phyloP scores from a whole-genome alignment of 2,888 invertebrate species.

The Eurytoma californica region DNA sequence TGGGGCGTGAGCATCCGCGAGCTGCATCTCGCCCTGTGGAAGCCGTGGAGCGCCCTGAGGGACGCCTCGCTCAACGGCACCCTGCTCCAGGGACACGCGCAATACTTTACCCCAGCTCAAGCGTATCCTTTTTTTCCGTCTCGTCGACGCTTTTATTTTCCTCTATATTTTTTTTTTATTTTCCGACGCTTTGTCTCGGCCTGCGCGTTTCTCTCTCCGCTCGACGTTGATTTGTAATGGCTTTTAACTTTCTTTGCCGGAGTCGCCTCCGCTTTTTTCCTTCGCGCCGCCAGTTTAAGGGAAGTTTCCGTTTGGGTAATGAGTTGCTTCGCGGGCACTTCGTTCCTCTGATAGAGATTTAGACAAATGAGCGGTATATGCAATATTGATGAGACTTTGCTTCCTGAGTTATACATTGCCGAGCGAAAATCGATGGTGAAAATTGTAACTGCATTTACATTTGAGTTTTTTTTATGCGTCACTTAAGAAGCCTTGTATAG shows the following conservation, averaged over 20 bases:
- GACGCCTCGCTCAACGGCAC: constrained; percentile 80
- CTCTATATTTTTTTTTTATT: neutral
- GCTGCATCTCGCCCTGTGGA: constrained; percentile 85
- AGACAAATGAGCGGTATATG: too few relatives aligned
- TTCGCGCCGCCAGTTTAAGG: neutral
- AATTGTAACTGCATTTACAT: too few relatives aligned
- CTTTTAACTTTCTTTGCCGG: constrained; percentile 6
- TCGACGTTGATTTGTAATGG: constrained; percentile 1
- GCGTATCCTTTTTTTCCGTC: constrained; percentile 69
- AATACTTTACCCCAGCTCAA: constrained; percentile 71
- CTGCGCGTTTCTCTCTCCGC: neutral
- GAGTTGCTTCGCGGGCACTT: too few relatives aligned
- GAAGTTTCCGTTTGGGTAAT: too few relatives aligned
- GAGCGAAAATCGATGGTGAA: too few relatives aligned
- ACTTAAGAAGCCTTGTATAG: too few relatives aligned
- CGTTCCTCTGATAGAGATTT: too few relatives aligned
- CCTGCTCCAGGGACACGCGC: constrained; percentile 77
- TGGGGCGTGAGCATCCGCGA: constrained; percentile 89
- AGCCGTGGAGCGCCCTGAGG: constrained; percentile 81
- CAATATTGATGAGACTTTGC: too few relatives aligned
- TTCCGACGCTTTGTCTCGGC: neutral
- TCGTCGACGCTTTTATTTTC: neutral
- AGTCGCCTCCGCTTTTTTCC: neutral
- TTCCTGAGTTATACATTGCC: too few relatives aligned
- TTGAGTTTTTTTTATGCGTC: too few relatives aligned